Base-by-base conservation (phyloP, 2,797 vertebrate species). In the Cyprinella venusta region DNA sequence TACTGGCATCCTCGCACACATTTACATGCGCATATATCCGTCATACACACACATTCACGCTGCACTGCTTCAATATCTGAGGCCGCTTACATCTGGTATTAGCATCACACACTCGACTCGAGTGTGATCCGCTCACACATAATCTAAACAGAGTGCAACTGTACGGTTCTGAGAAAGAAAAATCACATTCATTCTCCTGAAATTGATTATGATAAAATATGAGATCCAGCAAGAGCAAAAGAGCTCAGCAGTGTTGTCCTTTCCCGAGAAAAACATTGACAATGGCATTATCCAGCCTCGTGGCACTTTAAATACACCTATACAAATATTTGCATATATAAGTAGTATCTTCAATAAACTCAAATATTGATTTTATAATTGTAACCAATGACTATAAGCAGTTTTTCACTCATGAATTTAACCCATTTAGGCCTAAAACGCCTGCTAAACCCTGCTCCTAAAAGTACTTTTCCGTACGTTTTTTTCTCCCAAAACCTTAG, bases 1-100 rank as follows among this genome's bases (percentile, higher is more conserved):
- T 80, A 56, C 40, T 64, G 40, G 24, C n/a, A 50, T 64, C 48
- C 30, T 18, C 26, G 24, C 50, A 68, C 72, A 78, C 8, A 61
- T 63, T 6, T 5, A 54, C 12, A 54, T 9, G 42, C 38, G 15
- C 18, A 68, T 1, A 21, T 42, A 21, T 42, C 77, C 30, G 56
- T 54, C 79, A 30, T 52, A 45, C 40, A 52, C 40, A 63, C 52
- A 68, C 16, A 45, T 33, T 45, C 76, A 24, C 33, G 24, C 52
- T 8, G 1, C 10, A 1, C 48, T 33, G 69, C 69, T 71, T 71
- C 45, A 10, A 45, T 19, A 8, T 71, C 42, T 9, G 42, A 50
- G 42, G 7, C 24, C 3, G 21, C 21, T 76, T 9, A 24, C 52
- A 59, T 75, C 52, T 76, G 72, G 33, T 40, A 24, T 24, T 40